A percentile compares a stretch with the other conserved stretches of the same genome.
phyloP scores from a whole-genome alignment of 2,797 vertebrate species.

The Ispidina picta region DNA sequence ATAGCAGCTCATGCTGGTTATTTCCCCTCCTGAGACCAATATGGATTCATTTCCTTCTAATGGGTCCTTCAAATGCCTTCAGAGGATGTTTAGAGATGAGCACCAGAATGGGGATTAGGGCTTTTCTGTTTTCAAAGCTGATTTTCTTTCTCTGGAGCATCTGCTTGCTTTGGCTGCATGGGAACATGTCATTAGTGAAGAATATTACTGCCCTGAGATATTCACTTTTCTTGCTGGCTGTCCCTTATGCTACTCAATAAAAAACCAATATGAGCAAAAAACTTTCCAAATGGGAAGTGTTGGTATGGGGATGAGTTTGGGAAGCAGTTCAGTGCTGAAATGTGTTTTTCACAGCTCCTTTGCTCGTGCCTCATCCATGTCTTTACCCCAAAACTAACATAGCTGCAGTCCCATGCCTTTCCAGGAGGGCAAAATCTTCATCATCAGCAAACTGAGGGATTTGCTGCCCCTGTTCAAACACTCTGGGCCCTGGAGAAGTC shows the following conservation, averaged over 20 bases:
- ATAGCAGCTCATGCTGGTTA: neutral
- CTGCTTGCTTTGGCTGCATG: neutral
- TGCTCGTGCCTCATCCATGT: neutral
- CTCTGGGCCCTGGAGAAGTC: neutral
- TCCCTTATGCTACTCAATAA: neutral
- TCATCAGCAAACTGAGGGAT: neutral
- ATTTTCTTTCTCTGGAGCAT: neutral
- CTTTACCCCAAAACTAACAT: neutral
- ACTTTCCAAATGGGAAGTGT: neutral
- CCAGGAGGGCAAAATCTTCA: neutral
- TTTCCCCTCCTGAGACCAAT: neutral
- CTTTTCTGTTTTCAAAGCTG: neutral
- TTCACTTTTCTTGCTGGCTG: neutral
- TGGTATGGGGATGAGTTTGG: neutral
- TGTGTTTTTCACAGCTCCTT: neutral
- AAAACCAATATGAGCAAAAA: neutral
- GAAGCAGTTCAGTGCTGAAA: neutral
- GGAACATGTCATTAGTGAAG: conserved; percentile 12
- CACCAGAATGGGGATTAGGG: neutral
- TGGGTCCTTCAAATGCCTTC: conserved; percentile 25
- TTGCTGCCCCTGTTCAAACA: neutral
- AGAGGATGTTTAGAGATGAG: conserved; percentile 12
- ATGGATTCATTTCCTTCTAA: conserved; percentile 43
- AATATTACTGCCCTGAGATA: neutral
- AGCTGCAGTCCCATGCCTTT: neutral